phyloP scores from a whole-genome alignment of 2,888 invertebrate species.

The Orthonychiurus folsomi region DNA sequence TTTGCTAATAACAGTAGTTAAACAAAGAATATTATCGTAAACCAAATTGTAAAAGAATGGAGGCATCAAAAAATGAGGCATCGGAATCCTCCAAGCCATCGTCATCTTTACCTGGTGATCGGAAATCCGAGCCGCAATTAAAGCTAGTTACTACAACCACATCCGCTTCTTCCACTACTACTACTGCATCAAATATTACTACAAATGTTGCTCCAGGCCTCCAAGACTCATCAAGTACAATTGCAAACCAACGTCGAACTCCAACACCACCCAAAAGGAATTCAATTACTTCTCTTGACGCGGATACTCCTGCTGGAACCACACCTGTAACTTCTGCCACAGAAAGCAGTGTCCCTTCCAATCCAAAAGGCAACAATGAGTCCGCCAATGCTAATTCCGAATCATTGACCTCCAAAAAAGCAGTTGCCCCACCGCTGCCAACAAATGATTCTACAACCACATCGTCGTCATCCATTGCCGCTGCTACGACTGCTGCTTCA shows the following conservation, averaged over 20 bases:
- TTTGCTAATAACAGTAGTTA: no score
- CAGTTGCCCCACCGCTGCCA: no score
- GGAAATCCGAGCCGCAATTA: no score
- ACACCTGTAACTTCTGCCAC: background rate
- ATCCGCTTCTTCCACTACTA: background rate
- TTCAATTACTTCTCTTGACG: slow-evolving; percentile 6
- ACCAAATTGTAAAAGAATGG: no score
- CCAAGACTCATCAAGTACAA: background rate
- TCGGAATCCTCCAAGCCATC: no score
- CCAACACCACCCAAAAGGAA: background rate
- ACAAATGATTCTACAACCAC: background rate
- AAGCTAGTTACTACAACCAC: background rate
- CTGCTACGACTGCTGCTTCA: background rate
- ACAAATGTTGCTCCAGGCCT: background rate
- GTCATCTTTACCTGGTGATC: no score
- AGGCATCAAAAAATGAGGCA: no score
- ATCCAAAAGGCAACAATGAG: no score
- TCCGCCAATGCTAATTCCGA: no score
- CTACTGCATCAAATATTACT: background rate
- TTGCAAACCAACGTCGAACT: background rate
- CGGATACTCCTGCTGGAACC: background rate
- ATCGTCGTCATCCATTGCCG: background rate
- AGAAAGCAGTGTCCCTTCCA: no score
- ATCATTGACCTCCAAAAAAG: no score
- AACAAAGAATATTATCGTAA: no score